phyloP scores from a whole-genome alignment of 1,140 invertebrate genomes.

The Batillaria attramentaria region DNA sequence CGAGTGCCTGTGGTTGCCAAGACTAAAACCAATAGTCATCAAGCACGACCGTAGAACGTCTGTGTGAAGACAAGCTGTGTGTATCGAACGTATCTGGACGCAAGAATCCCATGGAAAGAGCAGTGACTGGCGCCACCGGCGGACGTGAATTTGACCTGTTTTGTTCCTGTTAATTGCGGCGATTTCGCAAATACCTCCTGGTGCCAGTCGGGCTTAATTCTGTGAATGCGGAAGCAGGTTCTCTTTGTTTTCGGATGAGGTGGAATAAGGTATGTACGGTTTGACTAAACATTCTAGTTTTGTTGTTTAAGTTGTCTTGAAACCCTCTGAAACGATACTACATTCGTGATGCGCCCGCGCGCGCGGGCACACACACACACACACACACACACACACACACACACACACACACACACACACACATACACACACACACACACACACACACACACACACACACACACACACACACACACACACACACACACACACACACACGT shows the following conservation, averaged over 20 bases:
- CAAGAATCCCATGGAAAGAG: no score
- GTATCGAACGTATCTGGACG: no score
- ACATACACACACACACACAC: neutral
- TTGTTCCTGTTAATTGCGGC: no score
- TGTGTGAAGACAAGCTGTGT: no score
- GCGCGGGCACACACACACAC: neutral
- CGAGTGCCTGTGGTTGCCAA: no score
- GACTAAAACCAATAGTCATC: no score
- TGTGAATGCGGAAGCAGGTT: neutral
- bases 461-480: neutral
- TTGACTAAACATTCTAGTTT: neutral
- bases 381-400: neutral
- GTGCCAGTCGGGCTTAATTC: no score
- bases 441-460: conserved; percentile 8
- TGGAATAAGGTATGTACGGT: neutral
- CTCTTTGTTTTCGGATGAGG: neutral
- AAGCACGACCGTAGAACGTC: no score
- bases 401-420: neutral
- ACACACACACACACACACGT: neutral
- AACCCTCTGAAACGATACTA: neutral
- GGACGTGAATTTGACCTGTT: no score
- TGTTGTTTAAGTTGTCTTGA: neutral
- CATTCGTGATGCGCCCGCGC: neutral
- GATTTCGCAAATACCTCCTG: no score
- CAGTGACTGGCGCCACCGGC: no score